Conservation (phyloP, 2,113 vertebrate species). For the Pardalotus punctatus region DNA sequence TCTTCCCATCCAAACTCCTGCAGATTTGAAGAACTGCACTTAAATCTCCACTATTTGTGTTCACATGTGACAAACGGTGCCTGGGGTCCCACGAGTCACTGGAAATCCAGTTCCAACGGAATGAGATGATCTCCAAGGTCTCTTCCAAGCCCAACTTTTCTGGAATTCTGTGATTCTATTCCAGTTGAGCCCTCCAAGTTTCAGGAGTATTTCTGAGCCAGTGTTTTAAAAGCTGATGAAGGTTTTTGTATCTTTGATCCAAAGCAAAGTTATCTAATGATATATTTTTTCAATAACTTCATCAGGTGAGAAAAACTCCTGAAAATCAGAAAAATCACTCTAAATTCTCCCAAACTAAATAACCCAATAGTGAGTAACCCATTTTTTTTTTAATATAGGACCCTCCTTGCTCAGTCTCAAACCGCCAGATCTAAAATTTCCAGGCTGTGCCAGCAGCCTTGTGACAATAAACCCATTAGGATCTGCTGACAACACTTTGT, state of each 20-base stretch:
- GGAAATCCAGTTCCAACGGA: neutral
- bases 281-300: neutral
- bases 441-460: neutral
- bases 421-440: neutral
- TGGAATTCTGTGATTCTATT: neutral
- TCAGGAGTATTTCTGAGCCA: neutral
- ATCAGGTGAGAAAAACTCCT: neutral
- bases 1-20: neutral
- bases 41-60: neutral
- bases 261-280: neutral
- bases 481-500: neutral
- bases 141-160: neutral
- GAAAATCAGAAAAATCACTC: neutral
- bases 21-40: neutral
- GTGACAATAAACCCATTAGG: neutral
- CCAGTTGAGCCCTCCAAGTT: neutral
- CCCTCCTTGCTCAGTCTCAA: neutral
- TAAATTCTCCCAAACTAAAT: neutral
- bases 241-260: neutral
- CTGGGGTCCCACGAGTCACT: rapidly evolving
- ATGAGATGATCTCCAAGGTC: neutral
- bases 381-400: neutral
- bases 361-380: neutral
- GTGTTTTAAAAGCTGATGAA: neutral
- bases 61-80: neutral